Evolutionary conservation across 2,888 invertebrate species (phyloP).

Genomic region (Theodoxus fluviatilis): DNA sequence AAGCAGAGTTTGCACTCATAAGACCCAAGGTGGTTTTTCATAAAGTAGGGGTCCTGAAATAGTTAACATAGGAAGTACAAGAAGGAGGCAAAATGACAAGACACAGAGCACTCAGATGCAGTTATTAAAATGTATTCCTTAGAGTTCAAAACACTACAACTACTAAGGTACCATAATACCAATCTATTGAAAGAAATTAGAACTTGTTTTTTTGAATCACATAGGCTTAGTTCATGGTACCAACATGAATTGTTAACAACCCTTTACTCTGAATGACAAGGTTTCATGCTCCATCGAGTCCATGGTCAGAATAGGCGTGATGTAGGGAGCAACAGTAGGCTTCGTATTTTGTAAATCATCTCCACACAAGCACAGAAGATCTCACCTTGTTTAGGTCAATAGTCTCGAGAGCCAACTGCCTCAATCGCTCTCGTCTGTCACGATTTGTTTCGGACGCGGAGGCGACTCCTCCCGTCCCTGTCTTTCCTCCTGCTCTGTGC

Average conservation of each 20-base stretch:
- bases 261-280: too few relatives aligned
- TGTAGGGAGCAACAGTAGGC: too few relatives aligned
- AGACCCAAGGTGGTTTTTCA: conserved; percentile 98
- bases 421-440: conserved; percentile 91
- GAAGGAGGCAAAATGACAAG: conserved; percentile 20
- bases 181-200: too few relatives aligned
- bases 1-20: conserved; percentile 99
- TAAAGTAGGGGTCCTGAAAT: conserved; percentile 93
- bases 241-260: not conserved
- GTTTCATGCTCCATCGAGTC: too few relatives aligned
- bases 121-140: not conserved
- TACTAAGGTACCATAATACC: too few relatives aligned
- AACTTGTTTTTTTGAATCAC: too few relatives aligned
- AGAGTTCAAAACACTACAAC: too few relatives aligned
- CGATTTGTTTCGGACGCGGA: conserved; percentile 98
- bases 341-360: too few relatives aligned
- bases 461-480: conserved; percentile 98
- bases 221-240: too few relatives aligned
- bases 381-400: conserved; percentile 90
- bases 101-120: not conserved
- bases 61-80: too few relatives aligned
- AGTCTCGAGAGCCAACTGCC: conserved; percentile 95
- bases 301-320: too few relatives aligned
- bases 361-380: too few relatives aligned
- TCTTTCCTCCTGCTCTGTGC: conserved; percentile 98